These are phyloP conservation scores for Harpagifer antarcticus DNA, from an alignment of 2,797 vertebrate species.

Conservation along the genomic window DNA sequence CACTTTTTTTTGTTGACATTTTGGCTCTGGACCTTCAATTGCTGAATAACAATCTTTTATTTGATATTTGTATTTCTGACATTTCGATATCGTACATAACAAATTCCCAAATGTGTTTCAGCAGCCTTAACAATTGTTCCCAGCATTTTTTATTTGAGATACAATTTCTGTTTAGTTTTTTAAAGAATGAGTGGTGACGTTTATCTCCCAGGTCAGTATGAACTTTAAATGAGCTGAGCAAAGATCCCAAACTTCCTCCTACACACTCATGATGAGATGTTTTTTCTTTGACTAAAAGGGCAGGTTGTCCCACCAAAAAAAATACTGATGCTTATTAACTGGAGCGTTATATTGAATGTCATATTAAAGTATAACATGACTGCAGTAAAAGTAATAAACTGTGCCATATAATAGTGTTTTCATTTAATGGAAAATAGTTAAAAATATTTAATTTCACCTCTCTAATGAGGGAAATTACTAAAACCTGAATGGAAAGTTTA, in stretches of 20 bases:
- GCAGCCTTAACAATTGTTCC: neutral
- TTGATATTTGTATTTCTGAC: neutral
- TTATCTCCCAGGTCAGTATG: constrained; percentile 30
- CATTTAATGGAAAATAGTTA: neutral
- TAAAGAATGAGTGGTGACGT: neutral
- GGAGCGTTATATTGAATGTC: neutral
- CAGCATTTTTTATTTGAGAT: constrained; percentile 13
- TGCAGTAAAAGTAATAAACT: neutral
- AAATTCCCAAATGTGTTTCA: neutral
- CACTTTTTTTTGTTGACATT: neutral
- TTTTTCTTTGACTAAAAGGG: neutral
- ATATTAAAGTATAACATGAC: neutral
- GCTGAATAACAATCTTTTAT: neutral
- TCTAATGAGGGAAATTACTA: constrained; percentile 14
- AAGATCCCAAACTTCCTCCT: constrained; percentile 20
- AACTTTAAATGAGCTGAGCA: constrained; percentile 16
- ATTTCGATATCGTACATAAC: neutral
- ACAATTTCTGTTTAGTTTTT: constrained; percentile 10
- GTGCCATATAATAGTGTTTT: neutral
- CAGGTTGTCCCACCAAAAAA: neutral
- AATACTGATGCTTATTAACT: neutral
- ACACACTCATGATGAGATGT: constrained; percentile 9
- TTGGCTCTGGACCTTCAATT: neutral
- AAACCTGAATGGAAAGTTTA: constrained; percentile 36
- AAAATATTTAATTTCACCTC: constrained; percentile 4